These are phyloP conservation scores for Epinephelus fuscoguttatus DNA, from an alignment of 2,113 vertebrate genomes.

Conservation along the genomic window DNA sequence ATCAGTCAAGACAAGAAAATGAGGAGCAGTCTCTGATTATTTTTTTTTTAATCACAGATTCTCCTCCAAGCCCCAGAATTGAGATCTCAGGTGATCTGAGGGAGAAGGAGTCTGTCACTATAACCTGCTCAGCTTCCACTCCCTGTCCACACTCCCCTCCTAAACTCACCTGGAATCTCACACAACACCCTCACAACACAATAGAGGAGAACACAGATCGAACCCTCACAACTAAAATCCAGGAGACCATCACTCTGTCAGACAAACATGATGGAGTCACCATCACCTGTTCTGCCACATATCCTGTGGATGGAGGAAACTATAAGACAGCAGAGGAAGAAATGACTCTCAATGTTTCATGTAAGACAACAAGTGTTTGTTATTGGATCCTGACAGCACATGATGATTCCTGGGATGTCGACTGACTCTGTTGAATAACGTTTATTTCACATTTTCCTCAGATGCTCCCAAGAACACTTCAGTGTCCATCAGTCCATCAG, in stretches of 20 bases:
- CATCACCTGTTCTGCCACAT: no score
- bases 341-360: constrained; percentile 36
- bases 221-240: constrained; percentile 5
- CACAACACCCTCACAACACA: neutral
- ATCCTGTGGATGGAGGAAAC: constrained; percentile 6
- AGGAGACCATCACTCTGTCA: no score
- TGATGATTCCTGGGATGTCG: neutral
- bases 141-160: constrained; percentile 53
- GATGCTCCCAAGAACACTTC: constrained; percentile 60
- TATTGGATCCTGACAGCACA: neutral
- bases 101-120: neutral
- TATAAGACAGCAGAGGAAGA: neutral
- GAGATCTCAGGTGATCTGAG: neutral
- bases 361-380: no score
- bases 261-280: no score
- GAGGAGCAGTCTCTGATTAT: no score
- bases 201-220: neutral
- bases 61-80: no score
- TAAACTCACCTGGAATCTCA: constrained; percentile 44
- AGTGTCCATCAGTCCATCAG: constrained; percentile 11
- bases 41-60: no score
- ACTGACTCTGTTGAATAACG: no score
- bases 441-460: constrained; percentile 22
- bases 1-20: no score
- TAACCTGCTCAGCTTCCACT: constrained; percentile 19